Evolutionary conservation across 2,113 vertebrate genomes (phyloP).

Genomic region (Crypturellus undulatus): DNA sequence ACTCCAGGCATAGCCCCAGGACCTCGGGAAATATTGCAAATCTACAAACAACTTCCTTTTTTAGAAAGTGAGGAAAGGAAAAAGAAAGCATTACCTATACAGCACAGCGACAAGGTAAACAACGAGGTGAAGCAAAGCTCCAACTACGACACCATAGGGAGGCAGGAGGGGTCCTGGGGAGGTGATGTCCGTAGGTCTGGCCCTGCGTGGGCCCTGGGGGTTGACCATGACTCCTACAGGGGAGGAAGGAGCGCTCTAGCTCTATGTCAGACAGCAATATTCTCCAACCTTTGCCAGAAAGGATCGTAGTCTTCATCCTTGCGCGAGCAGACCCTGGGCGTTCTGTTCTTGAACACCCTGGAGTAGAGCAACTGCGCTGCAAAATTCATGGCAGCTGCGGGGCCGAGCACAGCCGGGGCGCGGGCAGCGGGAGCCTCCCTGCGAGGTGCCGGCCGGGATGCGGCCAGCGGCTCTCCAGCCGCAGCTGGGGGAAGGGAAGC

Average conservation of each 20-base stretch:
- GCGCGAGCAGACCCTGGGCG: conserved; percentile 63
- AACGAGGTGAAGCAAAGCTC: conserved; percentile 74
- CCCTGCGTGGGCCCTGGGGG: not conserved
- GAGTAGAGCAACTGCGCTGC: conserved; percentile 88
- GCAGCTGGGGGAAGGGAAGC: not conserved
- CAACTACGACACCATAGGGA: conserved; percentile 65
- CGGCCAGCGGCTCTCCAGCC: not conserved
- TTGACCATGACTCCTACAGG: conserved; percentile 43
- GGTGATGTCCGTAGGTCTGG: not conserved
- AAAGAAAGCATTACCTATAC: conserved; percentile 75
- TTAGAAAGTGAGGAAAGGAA: not conserved
- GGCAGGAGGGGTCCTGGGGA: conserved; percentile 70
- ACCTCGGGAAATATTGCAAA: not conserved
- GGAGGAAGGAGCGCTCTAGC: conserved; percentile 61
- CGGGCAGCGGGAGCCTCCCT: conserved; percentile 21
- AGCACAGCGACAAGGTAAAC: conserved; percentile 71
- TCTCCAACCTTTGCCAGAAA: conserved; percentile 95
- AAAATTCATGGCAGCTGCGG: conserved; percentile 86
- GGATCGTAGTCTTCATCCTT: conserved; percentile 89
- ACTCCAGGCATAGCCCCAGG: not conserved
- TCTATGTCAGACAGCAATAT: conserved; percentile 74
- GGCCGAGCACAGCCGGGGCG: conserved; percentile 21
- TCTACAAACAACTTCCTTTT: not conserved
- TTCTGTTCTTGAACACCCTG: conserved; percentile 80
- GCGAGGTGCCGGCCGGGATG: conserved; percentile 12